Conservation (phyloP, 2,888 invertebrate species). For the Hedya salicella region DNA sequence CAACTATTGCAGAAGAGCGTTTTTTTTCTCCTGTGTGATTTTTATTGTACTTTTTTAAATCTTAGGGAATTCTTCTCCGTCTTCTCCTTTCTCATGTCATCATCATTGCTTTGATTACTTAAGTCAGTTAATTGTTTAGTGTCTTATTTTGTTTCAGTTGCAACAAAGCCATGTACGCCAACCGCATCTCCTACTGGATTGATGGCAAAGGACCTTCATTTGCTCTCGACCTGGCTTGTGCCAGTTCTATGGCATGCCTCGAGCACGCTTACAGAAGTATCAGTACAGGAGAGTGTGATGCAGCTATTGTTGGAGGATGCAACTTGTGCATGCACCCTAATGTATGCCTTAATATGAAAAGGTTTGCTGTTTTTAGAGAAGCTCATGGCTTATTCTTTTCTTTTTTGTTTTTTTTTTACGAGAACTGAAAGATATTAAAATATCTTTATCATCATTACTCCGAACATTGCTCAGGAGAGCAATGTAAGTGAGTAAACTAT, state of each 20-base stretch:
- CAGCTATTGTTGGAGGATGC: conserved; percentile 86
- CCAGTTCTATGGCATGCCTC: conserved; percentile 62
- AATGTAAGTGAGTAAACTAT: too few species aligned
- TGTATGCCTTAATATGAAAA: conserved; percentile 56
- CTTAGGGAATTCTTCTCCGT: too few species aligned
- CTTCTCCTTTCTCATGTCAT: too few species aligned
- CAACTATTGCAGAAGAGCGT: too few species aligned
- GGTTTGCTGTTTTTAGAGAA: conserved; percentile 49
- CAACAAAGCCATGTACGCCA: conserved; percentile 67
- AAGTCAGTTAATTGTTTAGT: too few species aligned
- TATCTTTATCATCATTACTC: too few species aligned
- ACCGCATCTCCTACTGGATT: conserved; percentile 71
- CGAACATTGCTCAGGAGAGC: too few species aligned
- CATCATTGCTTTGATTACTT: too few species aligned
- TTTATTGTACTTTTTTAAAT: too few species aligned
- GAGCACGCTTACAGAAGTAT: conserved; percentile 63
- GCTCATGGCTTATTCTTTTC: background rate
- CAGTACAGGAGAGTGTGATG: conserved; percentile 63
- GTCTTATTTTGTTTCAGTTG: conserved; percentile 50
- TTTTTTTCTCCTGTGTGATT: too few species aligned
- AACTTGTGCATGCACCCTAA: conserved; percentile 83
- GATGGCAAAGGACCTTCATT: conserved; percentile 67
- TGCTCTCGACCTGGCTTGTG: conserved; percentile 59
- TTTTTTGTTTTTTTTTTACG: too few species aligned
- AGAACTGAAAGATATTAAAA: too few species aligned